Evolutionary conservation across 2,888 invertebrate genomes (phyloP), one percentile per base, ranked within the genome.

Genomic region (Pheosia gnoma): DNA sequence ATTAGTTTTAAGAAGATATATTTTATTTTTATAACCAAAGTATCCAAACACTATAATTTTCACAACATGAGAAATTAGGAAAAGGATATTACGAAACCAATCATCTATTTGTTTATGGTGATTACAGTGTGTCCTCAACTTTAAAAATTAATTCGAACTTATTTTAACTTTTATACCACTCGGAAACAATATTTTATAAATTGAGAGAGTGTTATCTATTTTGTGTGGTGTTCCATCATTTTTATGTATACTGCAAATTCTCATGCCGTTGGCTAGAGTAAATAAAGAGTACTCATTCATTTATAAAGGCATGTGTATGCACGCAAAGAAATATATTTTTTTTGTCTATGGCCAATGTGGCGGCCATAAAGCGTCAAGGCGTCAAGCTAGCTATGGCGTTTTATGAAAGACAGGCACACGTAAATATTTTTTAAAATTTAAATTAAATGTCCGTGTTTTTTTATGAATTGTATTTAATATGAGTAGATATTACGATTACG

Each of bases 401-500:
- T 87, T 80, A 81, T 86, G 79, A 80, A 81, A 83, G 81, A 86
- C 83, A 72, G 81, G 86, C 84, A 72, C 78, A 86, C 77, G 77
- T 86, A 82, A 88, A 87, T 83, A 79, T 71, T 84, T 80, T 73
- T 74, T 72, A 71, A 81, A 80, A 81, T 78, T 76, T 81, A 80
- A 75, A 78, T 61, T 85, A 79, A 88, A 85, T 86, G 86, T 85
- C 80, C 83, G 82, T 85, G 82, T 77, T 57, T 75, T 76, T 83
- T 80, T 80, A 66, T 82, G 82, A 84, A 79, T 82, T 83, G 82
- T 81, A 85, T 74, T 83, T 86, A 91, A 86, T 87, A 94, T 94
- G 94, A 94, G 90, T 87, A 91, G 94, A 88, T 94, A 94, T 90
- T 94, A 90, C 90, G 94, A 94, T 89, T 94, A 91, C 87, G 85